A percentile compares a stretch with the other conserved stretches of the same genome.
These are phyloP conservation scores for Bubalus kerabau DNA, from an alignment of 2,113 vertebrate species.

Conservation along the genomic window DNA sequence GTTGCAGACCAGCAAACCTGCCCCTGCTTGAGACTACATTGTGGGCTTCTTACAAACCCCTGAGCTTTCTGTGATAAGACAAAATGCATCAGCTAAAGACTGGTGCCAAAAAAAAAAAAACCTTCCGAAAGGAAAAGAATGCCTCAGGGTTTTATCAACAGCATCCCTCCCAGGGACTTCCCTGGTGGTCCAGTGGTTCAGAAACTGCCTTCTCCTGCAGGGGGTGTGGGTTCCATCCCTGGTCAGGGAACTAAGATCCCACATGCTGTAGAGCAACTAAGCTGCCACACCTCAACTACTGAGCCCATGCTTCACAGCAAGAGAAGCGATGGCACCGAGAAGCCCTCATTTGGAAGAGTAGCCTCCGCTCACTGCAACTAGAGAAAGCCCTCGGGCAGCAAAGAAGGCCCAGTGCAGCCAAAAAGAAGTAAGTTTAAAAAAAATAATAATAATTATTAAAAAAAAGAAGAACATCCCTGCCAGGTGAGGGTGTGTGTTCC, in stretches of 20 bases:
- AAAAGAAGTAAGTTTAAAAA: neutral
- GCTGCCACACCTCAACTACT: too few species aligned
- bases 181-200: too few species aligned
- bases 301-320: neutral
- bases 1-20: accelerated
- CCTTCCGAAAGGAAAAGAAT: neutral
- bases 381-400: neutral
- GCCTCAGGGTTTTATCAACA: accelerated
- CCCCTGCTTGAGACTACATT: neutral
- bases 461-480: accelerated
- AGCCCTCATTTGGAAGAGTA: neutral
- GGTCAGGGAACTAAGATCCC: too few species aligned
- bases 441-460: neutral
- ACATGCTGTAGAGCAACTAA: too few species aligned
- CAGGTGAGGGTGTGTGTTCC: accelerated
- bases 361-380: neutral
- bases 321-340: neutral
- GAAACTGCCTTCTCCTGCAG: too few species aligned
- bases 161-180: too few species aligned
- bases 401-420: neutral
- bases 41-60: neutral
- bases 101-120: neutral
- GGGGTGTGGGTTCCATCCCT: too few species aligned
- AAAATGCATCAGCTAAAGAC: neutral
- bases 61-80: neutral